These are phyloP conservation scores for Castor canadensis DNA, from an alignment of 2,113 vertebrate genomes.

Conservation along the genomic window DNA sequence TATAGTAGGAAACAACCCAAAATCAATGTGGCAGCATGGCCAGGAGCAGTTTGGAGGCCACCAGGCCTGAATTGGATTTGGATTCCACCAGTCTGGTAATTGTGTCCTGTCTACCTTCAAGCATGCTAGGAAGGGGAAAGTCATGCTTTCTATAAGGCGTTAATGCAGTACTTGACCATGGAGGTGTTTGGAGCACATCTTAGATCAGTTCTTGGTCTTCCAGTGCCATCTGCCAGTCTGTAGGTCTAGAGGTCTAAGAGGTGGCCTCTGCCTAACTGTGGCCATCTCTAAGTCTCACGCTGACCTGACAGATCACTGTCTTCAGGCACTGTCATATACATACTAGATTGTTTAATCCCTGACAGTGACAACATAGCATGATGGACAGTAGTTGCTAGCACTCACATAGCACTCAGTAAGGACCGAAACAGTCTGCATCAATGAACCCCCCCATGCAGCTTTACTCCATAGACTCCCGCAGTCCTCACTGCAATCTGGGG, in stretches of 20 bases:
- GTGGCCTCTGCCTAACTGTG: fast-evolving
- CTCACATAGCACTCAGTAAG: not conserved
- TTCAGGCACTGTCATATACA: not conserved
- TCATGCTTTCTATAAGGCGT: not conserved
- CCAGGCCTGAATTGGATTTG: not conserved
- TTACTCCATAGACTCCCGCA: not conserved
- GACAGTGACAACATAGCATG: too few species aligned
- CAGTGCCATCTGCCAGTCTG: fast-evolving
- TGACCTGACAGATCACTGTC: not conserved
- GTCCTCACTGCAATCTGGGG: not conserved
- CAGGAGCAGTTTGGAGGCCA: not conserved
- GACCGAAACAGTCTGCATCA: not conserved
- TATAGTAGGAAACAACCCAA: not conserved
- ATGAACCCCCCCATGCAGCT: not conserved
- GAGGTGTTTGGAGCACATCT: not conserved
- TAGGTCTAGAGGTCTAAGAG: not conserved
- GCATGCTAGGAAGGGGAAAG: not conserved
- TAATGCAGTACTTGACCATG: not conserved
- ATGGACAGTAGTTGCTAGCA: not conserved
- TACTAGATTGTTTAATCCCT: not conserved
- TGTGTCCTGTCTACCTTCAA: not conserved
- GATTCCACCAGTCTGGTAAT: not conserved
- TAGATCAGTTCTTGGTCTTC: not conserved
- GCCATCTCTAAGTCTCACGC: not conserved
- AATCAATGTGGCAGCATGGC: not conserved